Evolutionary conservation across 2,888 invertebrate species (phyloP), one percentile per base, ranked within the genome.

Genomic region (Cerceris ruficornis): DNA sequence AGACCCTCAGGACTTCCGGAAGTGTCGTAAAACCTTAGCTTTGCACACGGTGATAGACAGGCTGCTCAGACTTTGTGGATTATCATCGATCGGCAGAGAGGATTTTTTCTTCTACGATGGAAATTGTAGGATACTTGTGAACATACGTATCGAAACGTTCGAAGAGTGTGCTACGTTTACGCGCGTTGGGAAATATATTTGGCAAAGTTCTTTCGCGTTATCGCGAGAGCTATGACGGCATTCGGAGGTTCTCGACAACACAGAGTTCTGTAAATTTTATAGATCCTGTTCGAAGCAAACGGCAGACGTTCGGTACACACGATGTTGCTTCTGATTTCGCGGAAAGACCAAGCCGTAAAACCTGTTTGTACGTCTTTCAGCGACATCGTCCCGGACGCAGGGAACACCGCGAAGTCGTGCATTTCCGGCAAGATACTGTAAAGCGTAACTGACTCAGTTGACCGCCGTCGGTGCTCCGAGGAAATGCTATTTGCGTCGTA

Each of bases 371-470:
- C 75, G 70, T 75, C 69, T 75, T 69, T 61, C 50, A 58, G 57
- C 69, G 79, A 73, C 60, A 49, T 75, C 70, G 76, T 67, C 58
- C 69, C 28, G 28, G 57, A 61, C 46, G 46, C 43, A 55, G 57
- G 52, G 42, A 59, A 57, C 57, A 43, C 52, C 49, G 46, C 14
- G 65, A 41, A 14, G 71, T 50, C 69, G 75, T 66, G 70, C 79
- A 71, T 75, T 80, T 80, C 80, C 80, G 80, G 75, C 79, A 75
- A 67, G 80, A 74, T 74, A 77, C 74, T 41, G 78, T 61, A 74
- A 77, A 69, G 69, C 67, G 69, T 68, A 67, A 77, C 78, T 77
- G 80, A 77, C 74, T 80, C 67, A 69, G 78, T 74, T 80, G 73
- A 77, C 77, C 78, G 78, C 78, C 78, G 52, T 9, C 77, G 49